Percentiles rank a stretch among this genome's conserved stretches.
phyloP scores from a whole-genome alignment of 2,888 invertebrate genomes.

The Pachycephus smyrnensis region DNA sequence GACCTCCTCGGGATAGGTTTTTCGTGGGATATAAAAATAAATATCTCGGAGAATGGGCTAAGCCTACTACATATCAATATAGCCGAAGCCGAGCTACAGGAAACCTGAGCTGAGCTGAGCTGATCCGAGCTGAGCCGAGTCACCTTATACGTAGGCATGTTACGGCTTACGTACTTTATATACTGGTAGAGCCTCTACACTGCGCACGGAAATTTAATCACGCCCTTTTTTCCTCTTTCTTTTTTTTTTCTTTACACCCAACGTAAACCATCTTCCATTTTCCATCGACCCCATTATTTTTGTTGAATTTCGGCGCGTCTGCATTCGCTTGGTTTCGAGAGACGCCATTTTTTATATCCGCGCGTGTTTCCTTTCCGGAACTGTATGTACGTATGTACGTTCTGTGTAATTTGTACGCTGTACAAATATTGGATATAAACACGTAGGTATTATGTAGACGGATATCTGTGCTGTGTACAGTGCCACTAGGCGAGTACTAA shows the following conservation, averaged over 20 bases:
- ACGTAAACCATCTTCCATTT: not conserved
- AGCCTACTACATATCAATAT: constrained; percentile 44
- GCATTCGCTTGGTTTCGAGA: constrained; percentile 22
- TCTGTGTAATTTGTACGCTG: not conserved
- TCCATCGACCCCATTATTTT: not conserved
- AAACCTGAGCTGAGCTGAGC: constrained; percentile 30
- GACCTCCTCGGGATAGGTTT: not conserved
- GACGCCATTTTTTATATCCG: not conserved
- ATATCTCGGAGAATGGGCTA: constrained; percentile 38
- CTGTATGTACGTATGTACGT: not conserved
- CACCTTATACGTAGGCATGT: constrained; percentile 36
- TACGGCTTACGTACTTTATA: constrained; percentile 42
- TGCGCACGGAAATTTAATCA: constrained; percentile 45
- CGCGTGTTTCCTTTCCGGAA: not conserved
- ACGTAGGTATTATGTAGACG: not conserved
- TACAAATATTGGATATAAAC: not conserved
- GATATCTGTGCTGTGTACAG: constrained; percentile 8
- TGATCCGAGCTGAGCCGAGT: constrained; percentile 26
- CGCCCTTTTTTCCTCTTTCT: constrained; percentile 21
- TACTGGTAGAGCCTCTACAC: constrained; percentile 22
- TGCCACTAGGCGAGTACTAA: not conserved
- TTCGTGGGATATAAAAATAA: constrained; percentile 36
- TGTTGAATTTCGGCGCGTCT: constrained; percentile 19
- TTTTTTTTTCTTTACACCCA: not conserved
- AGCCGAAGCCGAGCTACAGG: constrained; percentile 19